phyloP scores from a whole-genome alignment of 1,140 invertebrate genomes.

The Stegodyphus mimosarum region DNA sequence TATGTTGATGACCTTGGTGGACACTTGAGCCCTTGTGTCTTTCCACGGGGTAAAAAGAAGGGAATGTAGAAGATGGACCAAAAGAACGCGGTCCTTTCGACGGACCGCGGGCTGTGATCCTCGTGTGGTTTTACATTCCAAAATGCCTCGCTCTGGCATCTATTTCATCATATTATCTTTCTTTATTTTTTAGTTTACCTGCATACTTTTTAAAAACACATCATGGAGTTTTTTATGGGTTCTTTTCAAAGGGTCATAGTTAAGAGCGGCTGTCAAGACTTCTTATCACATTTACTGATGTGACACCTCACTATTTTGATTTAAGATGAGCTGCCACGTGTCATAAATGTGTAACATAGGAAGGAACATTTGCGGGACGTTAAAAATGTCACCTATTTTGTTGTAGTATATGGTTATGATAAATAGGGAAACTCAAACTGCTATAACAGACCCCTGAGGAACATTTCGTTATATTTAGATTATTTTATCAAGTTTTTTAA shows the following conservation, averaged over 20 bases:
- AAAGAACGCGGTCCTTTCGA: background rate
- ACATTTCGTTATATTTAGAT: no score
- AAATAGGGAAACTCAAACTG: no score
- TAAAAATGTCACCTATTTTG: no score
- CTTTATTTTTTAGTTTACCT: background rate
- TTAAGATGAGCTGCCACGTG: background rate
- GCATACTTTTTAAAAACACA: constrained; percentile 22
- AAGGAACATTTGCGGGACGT: no score
- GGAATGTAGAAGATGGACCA: background rate
- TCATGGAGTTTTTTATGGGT: constrained; percentile 19
- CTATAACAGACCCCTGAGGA: no score
- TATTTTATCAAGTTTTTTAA: no score
- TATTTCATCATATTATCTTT: background rate
- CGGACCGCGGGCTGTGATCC: background rate
- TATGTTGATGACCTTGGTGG: constrained; percentile 54
- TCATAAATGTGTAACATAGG: no score
- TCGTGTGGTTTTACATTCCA: background rate
- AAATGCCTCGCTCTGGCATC: background rate
- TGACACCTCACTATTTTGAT: constrained; percentile 39
- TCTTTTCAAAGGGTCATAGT: constrained; percentile 7
- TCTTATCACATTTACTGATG: constrained; percentile 31
- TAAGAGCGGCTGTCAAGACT: constrained; percentile 6
- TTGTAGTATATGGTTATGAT: no score
- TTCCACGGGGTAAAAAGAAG: background rate
- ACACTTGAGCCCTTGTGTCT: constrained; percentile 2